phyloP scores from a whole-genome alignment of 1,140 invertebrate species.

The Solenopsis fugax region DNA sequence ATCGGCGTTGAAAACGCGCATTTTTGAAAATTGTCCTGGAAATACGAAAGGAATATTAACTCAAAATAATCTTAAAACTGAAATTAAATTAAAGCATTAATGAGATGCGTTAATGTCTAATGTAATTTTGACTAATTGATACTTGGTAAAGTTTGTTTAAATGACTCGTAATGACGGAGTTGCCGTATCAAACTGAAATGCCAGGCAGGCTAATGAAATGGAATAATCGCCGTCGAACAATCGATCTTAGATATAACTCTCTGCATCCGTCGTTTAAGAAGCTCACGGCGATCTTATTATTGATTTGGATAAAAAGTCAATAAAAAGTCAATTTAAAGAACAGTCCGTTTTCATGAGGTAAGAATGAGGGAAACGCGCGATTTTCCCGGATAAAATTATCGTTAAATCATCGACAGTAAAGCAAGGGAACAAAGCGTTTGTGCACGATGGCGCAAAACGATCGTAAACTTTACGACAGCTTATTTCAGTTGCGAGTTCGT shows the following conservation, averaged over 20 bases:
- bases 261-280: neutral
- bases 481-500: constrained; percentile 52
- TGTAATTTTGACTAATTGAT: neutral
- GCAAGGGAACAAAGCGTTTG: constrained; percentile 45
- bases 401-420: constrained; percentile 64
- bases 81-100: constrained; percentile 5
- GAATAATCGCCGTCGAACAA: constrained; percentile 22
- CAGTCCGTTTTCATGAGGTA: neutral
- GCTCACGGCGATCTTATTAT: neutral
- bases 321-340: constrained; percentile 43
- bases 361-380: constrained; percentile 45
- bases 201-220: constrained; percentile 8
- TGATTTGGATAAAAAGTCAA: constrained; percentile 23
- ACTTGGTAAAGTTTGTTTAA: neutral
- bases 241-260: constrained; percentile 27
- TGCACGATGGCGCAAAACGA: constrained; percentile 45
- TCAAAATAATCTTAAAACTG: neutral
- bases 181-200: constrained; percentile 8
- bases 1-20: constrained; percentile 7
- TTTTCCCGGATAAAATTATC: constrained; percentile 64
- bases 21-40: constrained; percentile 4
- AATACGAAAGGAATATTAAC: neutral
- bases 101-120: neutral
- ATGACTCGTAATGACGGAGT: neutral
- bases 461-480: constrained; percentile 68